A percentile compares a stretch with the other conserved stretches of the same genome.
Conservation (phyloP, 1,140 invertebrate genomes). For the Caenorhabditis latens region DNA sequence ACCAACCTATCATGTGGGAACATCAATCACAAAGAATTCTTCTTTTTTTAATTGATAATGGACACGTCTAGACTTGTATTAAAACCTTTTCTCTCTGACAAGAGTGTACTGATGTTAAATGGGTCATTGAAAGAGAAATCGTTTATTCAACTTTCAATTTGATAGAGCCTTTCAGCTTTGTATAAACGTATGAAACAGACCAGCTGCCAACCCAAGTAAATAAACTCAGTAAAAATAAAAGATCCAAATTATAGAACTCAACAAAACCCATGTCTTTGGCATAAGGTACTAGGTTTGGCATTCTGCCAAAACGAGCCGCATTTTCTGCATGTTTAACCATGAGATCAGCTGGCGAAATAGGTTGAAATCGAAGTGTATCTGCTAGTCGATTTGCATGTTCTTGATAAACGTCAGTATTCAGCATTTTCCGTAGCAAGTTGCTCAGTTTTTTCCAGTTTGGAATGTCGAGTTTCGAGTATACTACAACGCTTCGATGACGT, state of each 20-base stretch:
- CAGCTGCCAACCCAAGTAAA: not conserved
- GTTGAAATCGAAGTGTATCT: slow-evolving; percentile 22
- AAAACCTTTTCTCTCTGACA: not conserved
- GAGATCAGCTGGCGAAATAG: slow-evolving; percentile 16
- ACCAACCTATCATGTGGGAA: not conserved
- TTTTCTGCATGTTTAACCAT: slow-evolving; percentile 50
- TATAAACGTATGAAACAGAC: not conserved
- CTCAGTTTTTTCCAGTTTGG: slow-evolving; percentile 32
- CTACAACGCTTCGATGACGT: slow-evolving; percentile 57
- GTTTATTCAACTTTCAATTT: slow-evolving; percentile 21
- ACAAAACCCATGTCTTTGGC: slow-evolving; percentile 25
- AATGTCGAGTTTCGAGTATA: slow-evolving; percentile 61
- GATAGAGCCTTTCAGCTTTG: not conserved
- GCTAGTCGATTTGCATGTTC: slow-evolving; percentile 43
- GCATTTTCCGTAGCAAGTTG: slow-evolving; percentile 55
- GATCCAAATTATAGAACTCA: slow-evolving; percentile 36
- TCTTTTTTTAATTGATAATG: not conserved
- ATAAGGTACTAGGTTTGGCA: slow-evolving; percentile 23
- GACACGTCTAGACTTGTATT: not conserved
- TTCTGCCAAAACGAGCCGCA: slow-evolving; percentile 44
- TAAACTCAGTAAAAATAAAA: not conserved
- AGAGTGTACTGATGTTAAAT: not conserved
- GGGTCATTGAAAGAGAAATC: not conserved
- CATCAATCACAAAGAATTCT: not conserved
- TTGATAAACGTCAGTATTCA: slow-evolving; percentile 49